Percentiles rank a stretch among this genome's conserved stretches.
Evolutionary conservation across 2,113 vertebrate genomes (phyloP).

Genomic region (Dinomys branickii): DNA sequence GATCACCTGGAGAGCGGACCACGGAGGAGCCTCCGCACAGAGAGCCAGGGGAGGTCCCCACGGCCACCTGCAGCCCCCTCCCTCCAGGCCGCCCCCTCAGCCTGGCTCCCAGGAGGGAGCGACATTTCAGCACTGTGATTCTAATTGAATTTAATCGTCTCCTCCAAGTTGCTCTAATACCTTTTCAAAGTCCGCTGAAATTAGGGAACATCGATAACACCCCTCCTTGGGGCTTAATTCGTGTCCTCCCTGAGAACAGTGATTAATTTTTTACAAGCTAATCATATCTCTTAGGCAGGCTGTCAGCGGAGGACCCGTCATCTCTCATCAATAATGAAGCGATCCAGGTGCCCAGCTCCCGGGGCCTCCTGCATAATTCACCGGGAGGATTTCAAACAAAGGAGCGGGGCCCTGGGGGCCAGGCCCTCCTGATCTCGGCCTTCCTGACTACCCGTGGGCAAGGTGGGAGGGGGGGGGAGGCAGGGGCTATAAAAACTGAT

Average conservation of each 20-base stretch:
- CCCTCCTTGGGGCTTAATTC: slow-evolving; percentile 78
- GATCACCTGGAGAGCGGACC: background rate
- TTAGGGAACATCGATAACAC: slow-evolving; percentile 74
- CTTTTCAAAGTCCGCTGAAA: slow-evolving; percentile 83
- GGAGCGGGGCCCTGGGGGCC: background rate
- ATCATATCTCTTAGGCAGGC: slow-evolving; percentile 86
- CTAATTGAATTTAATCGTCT: slow-evolving; percentile 87
- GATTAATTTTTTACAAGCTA: slow-evolving; percentile 88
- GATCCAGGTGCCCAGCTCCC: slow-evolving; percentile 59
- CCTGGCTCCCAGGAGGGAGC: background rate
- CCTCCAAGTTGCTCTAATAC: slow-evolving; percentile 76
- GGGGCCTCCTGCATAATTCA: slow-evolving; percentile 87
- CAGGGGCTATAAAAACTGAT: background rate
- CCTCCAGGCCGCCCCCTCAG: fast-evolving
- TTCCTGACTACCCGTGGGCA: slow-evolving; percentile 49
- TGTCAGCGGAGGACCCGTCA: slow-evolving; percentile 84
- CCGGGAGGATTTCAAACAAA: slow-evolving; percentile 75
- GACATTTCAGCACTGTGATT: slow-evolving; percentile 80
- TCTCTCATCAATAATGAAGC: slow-evolving; percentile 89
- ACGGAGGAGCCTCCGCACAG: fast-evolving
- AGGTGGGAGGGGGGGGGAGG: background rate
- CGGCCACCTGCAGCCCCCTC: background rate
- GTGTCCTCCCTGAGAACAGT: slow-evolving; percentile 76
- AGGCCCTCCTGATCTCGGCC: slow-evolving; percentile 42
- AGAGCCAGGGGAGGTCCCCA: background rate